Percentiles rank a stretch among this genome's conserved stretches.
Conservation (phyloP, 2,888 invertebrate species). For the Aelia acuminata region DNA sequence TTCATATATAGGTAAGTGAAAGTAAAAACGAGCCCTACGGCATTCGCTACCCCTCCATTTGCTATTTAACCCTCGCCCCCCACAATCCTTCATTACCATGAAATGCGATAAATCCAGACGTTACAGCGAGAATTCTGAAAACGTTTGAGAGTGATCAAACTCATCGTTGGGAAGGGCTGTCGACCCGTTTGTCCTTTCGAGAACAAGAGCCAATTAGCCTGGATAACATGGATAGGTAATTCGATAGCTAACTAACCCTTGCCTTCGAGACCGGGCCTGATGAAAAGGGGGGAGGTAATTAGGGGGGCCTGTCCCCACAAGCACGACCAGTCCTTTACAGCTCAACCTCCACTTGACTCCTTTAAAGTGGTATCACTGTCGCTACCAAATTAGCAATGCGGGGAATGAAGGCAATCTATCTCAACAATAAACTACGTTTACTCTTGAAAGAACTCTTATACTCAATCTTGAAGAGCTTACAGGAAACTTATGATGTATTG, state of each 20-base stretch:
- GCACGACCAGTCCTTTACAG: neutral
- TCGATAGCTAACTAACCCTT: conserved; percentile 28
- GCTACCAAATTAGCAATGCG: neutral
- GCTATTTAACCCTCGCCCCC: no score
- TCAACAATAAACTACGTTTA: neutral
- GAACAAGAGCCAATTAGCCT: neutral
- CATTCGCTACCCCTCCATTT: no score
- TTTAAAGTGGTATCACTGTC: neutral
- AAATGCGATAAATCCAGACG: no score
- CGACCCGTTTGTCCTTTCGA: neutral
- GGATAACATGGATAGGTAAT: conserved; percentile 18
- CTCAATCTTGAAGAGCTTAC: no score
- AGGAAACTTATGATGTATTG: no score
- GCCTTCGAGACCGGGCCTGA: neutral
- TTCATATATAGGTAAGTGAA: no score
- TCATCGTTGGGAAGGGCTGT: neutral
- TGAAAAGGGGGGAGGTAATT: neutral
- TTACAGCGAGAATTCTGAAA: no score
- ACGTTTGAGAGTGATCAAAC: neutral
- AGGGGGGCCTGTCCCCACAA: neutral
- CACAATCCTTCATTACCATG: no score
- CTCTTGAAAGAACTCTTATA: neutral
- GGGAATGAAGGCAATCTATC: neutral
- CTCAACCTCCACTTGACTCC: neutral
- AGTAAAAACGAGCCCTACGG: no score